These are phyloP conservation scores for Trichonephila clavipes DNA, from an alignment of 1,140 invertebrate genomes.

Conservation along the genomic window DNA sequence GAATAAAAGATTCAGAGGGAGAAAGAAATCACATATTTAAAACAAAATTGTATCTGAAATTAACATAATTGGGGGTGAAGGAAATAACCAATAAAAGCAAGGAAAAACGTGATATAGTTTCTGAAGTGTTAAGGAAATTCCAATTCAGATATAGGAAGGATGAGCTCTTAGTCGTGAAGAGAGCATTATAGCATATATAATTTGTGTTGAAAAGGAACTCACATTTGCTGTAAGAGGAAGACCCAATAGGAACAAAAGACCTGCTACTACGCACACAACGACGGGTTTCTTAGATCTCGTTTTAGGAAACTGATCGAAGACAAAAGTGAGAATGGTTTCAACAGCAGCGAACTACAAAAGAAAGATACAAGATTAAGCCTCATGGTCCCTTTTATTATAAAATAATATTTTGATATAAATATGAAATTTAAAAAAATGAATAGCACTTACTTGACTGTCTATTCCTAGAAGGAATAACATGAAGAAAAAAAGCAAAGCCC, in stretches of 20 bases:
- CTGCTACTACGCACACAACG: conserved; percentile 86
- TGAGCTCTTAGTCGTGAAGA: too few species aligned
- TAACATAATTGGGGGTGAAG: too few species aligned
- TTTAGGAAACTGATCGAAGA: conserved; percentile 88
- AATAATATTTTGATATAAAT: background rate
- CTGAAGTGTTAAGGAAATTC: too few species aligned
- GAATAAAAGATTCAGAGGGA: too few species aligned
- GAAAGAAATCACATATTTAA: too few species aligned
- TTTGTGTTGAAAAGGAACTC: background rate
- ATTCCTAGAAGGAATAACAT: conserved; percentile 81
- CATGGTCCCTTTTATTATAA: too few species aligned
- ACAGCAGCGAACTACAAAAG: conserved; percentile 80
- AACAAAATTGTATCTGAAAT: too few species aligned
- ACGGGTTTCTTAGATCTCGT: conserved; percentile 87
- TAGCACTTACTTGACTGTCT: conserved; percentile 78
- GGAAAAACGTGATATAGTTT: too few species aligned
- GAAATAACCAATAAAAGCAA: too few species aligned
- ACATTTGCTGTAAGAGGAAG: conserved; percentile 83
- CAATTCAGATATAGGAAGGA: too few species aligned
- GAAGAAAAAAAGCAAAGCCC: conserved; percentile 83
- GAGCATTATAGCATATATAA: too few species aligned
- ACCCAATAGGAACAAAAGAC: conserved; percentile 88
- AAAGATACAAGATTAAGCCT: too few species aligned
- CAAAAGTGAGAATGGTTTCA: conserved; percentile 89
- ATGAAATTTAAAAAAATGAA: background rate